A percentile compares a stretch with the other conserved stretches of the same genome.
Evolutionary conservation across 2,113 vertebrate species (phyloP).

Genomic region (Echinops telfairi): DNA sequence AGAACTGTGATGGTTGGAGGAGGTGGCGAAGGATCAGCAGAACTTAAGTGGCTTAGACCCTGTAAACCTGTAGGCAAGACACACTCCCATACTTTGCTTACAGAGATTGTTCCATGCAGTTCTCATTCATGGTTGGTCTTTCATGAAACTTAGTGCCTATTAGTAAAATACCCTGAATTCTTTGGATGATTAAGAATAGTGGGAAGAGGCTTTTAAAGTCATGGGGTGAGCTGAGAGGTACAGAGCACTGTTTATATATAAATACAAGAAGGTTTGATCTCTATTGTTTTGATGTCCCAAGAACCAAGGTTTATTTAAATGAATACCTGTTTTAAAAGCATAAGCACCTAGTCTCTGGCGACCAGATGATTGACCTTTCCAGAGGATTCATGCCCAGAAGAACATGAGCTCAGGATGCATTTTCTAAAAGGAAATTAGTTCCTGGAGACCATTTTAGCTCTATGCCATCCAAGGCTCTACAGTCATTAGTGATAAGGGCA

Average conservation of each 20-base stretch:
- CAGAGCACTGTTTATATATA: not conserved
- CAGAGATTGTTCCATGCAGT: not conserved
- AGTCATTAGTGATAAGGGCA: not conserved
- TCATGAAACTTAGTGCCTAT: not conserved
- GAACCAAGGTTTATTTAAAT: conserved; percentile 14
- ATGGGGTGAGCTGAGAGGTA: not conserved
- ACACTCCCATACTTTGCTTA: not conserved
- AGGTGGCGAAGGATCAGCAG: not conserved
- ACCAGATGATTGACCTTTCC: not conserved
- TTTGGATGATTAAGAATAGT: not conserved
- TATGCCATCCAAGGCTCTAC: not conserved
- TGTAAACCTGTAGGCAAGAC: not conserved
- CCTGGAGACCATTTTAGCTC: not conserved
- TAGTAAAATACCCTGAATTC: not conserved
- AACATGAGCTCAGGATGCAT: not conserved
- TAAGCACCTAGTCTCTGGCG: not conserved
- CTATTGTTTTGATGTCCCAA: not conserved
- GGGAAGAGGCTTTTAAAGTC: not conserved
- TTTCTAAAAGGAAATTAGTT: not conserved
- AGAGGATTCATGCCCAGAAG: not conserved
- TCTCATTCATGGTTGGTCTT: not conserved
- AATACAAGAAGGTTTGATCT: not conserved
- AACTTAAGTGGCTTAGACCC: not conserved
- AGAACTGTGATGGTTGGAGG: rapidly evolving
- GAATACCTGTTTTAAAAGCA: not conserved